A percentile compares a stretch with the other conserved stretches of the same genome.
Evolutionary conservation across 2,888 invertebrate species (phyloP).

Genomic region (Trachelus iudaicus): DNA sequence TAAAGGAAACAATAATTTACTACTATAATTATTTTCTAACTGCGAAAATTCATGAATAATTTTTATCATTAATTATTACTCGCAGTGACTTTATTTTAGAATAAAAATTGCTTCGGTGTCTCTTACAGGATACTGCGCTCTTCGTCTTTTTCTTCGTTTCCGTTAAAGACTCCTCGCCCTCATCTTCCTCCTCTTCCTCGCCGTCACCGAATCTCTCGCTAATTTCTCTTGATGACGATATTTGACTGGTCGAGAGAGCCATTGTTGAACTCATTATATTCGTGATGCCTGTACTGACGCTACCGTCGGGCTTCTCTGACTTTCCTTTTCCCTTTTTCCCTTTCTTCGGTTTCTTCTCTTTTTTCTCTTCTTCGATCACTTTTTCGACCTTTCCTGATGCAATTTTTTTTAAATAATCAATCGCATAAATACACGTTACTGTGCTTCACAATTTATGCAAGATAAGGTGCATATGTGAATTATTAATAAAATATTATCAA

Average conservation of each 20-base stretch:
- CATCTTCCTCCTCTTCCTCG: slow-evolving; percentile 53
- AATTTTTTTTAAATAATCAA: not conserved
- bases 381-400: slow-evolving; percentile 43
- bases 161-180: slow-evolving; percentile 35
- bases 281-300: slow-evolving; percentile 33
- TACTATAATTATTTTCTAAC: not conserved
- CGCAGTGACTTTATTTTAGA: not conserved
- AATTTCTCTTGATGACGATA: not conserved
- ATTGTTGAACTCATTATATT: not conserved
- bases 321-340: slow-evolving; percentile 44
- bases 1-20: not conserved
- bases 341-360: slow-evolving; percentile 53
- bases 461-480: not conserved
- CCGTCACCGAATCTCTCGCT: slow-evolving; percentile 42
- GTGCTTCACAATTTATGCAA: not conserved
- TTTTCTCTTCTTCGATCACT: slow-evolving; percentile 44
- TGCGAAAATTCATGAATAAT: not conserved
- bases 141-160: slow-evolving; percentile 43
- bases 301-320: slow-evolving; percentile 60
- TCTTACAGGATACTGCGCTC: slow-evolving; percentile 45
- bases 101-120: not conserved
- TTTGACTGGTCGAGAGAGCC: not conserved
- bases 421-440: not conserved
- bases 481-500: not conserved
- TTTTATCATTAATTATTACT: not conserved